A percentile compares a stretch with the other conserved stretches of the same genome.
These are phyloP conservation scores for Coremacera marginata DNA, from an alignment of 2,888 invertebrate genomes.

Conservation along the genomic window DNA sequence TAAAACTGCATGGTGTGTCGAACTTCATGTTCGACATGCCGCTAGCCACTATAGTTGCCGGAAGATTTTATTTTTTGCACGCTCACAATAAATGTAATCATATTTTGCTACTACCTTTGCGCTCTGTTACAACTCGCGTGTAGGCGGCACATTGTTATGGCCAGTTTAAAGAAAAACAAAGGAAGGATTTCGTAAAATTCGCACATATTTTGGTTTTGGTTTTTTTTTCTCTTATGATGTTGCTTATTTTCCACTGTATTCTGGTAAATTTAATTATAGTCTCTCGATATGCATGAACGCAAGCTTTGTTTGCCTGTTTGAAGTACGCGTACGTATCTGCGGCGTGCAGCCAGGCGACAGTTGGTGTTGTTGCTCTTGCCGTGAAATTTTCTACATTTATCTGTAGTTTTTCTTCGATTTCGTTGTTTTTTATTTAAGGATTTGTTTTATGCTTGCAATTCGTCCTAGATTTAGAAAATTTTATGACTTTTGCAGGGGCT, in stretches of 20 bases:
- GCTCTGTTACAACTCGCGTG: neutral
- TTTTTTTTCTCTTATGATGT: neutral
- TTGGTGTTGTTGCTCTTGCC: neutral
- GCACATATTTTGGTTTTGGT: too few relatives aligned
- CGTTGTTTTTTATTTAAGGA: neutral
- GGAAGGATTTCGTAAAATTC: neutral
- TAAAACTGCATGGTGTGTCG: neutral
- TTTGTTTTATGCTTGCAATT: neutral
- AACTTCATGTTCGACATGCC: neutral
- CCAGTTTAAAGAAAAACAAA: neutral
- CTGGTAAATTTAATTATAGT: slow-evolving; percentile 32
- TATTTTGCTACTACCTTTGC: neutral
- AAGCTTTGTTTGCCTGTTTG: neutral
- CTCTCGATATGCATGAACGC: slow-evolving; percentile 9
- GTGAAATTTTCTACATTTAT: neutral
- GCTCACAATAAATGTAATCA: neutral
- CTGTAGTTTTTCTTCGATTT: too few relatives aligned
- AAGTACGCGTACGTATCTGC: neutral
- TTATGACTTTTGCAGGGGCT: neutral
- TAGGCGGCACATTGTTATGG: neutral
- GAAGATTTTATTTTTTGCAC: too few relatives aligned
- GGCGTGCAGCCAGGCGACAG: neutral
- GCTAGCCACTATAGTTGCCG: neutral
- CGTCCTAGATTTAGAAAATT: neutral
- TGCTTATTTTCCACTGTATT: neutral